Base-by-base conservation (phyloP, 2,888 invertebrate genomes). In the Patella ulyssiponensis region DNA sequence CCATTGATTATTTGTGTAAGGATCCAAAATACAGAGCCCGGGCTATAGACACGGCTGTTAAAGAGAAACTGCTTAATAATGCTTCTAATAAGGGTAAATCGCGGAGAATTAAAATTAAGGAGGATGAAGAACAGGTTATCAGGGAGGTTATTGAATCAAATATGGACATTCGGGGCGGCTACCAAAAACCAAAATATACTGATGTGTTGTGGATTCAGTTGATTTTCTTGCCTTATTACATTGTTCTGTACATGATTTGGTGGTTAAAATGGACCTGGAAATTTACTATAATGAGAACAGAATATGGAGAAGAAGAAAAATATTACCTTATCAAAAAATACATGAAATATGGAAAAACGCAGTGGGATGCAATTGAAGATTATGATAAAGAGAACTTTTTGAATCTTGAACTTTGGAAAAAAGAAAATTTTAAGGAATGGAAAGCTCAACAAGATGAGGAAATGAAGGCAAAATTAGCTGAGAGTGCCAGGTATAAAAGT, bases 101-200 rank as follows among this genome's bases (percentile, higher is more conserved):
- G 83, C 85, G 83, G 79, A 71, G 75, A 84, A 17, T 54, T 11
- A 92, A 92, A 83, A 84, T 91, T 33, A 95, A 95, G 90, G 95
- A 95, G 84, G 96, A 96, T 91, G 94, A 95, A 82, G 97, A 98
- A 88, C 93, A 93, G 79, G 94, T 96, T 64, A 95, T 98, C 76
- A 94, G 95, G 81, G 94, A 94, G 90, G 95, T 98, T 3, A 95
- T 98, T 78, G 96, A 96, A 91, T 95, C 97, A 84, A 97, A 97
- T 89, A 96, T 98, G 95, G 97, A 97, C 88, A 97, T 98, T 72
- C 95, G 96, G 90, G 98, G 98, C 23, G 96, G 96, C 0, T 97
- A 97, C 92, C 96, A 96, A 0, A 96, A 96, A 89, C 97, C 97
- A 0, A 86, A 83, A 12, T 82, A 83, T 70, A 94, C 94, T 75